These are phyloP conservation scores for Drosophila recens DNA, from an alignment of 2,888 invertebrate species.

Conservation along the genomic window DNA sequence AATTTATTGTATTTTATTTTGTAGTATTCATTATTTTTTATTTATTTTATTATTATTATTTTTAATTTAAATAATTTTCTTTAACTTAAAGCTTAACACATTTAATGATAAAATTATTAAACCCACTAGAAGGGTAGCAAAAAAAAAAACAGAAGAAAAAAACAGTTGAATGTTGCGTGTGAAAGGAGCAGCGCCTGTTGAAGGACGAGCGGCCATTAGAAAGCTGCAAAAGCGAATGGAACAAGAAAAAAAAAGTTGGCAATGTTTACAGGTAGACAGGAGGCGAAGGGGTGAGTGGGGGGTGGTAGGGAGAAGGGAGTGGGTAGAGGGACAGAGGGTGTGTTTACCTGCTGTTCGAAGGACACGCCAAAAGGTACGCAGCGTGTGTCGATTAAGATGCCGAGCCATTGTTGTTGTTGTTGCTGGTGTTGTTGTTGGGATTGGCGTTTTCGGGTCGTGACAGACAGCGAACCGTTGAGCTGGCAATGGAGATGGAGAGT, in stretches of 20 bases:
- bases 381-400: conserved; percentile 77
- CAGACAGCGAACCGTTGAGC: conserved; percentile 49
- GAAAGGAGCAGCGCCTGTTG: conserved; percentile 77
- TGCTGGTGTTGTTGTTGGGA: conserved; percentile 43
- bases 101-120: neutral
- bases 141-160: neutral
- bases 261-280: conserved; percentile 70
- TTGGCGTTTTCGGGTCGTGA: conserved; percentile 51
- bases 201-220: conserved; percentile 74
- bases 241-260: conserved; percentile 43
- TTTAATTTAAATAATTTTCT: too few relatives aligned
- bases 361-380: conserved; percentile 69
- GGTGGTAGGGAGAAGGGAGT: neutral
- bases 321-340: conserved; percentile 13
- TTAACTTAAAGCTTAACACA: too few relatives aligned
- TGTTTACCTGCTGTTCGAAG: conserved; percentile 53
- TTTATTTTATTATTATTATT: too few relatives aligned
- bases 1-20: too few relatives aligned
- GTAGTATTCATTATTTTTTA: too few relatives aligned
- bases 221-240: conserved; percentile 64
- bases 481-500: neutral
- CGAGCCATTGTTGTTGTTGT: conserved; percentile 43
- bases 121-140: neutral
- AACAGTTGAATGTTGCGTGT: conserved; percentile 66
- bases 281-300: conserved; percentile 1